These are phyloP conservation scores for Alviniconcha marisindica DNA, from an alignment of 1,140 invertebrate genomes.

Conservation along the genomic window DNA sequence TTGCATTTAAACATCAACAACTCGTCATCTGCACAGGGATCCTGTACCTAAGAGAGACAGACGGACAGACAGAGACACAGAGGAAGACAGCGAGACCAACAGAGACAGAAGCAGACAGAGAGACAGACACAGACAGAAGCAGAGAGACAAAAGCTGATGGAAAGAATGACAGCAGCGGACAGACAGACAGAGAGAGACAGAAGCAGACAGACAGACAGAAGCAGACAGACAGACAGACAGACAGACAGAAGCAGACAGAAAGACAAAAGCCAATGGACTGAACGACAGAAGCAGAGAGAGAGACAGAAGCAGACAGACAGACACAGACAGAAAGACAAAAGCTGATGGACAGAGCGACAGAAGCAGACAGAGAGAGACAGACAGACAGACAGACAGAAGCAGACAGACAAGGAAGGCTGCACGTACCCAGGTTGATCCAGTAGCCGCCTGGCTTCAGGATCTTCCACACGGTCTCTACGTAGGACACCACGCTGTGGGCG, in stretches of 20 bases:
- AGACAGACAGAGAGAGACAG: neutral
- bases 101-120: too few species aligned
- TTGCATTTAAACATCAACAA: too few species aligned
- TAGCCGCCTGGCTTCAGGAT: slow-evolving; percentile 89
- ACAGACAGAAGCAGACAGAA: slow-evolving; percentile 1
- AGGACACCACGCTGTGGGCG: slow-evolving; percentile 95
- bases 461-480: slow-evolving; percentile 95
- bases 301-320: neutral
- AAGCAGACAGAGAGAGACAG: neutral
- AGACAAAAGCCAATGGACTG: too few species aligned
- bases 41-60: too few species aligned
- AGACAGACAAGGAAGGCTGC: neutral
- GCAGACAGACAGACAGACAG: slow-evolving; percentile 37
- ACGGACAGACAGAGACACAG: too few species aligned
- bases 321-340: neutral
- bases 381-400: neutral
- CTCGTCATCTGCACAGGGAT: too few species aligned
- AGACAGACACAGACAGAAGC: too few species aligned
- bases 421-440: slow-evolving; percentile 79
- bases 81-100: too few species aligned
- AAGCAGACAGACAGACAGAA: neutral
- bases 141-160: too few species aligned
- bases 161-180: too few species aligned
- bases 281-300: neutral
- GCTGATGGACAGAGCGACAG: too few species aligned